Evolutionary conservation across 2,113 vertebrate genomes (phyloP), one percentile per base, ranked within the genome.

Genomic region (Mustela lutreola): DNA sequence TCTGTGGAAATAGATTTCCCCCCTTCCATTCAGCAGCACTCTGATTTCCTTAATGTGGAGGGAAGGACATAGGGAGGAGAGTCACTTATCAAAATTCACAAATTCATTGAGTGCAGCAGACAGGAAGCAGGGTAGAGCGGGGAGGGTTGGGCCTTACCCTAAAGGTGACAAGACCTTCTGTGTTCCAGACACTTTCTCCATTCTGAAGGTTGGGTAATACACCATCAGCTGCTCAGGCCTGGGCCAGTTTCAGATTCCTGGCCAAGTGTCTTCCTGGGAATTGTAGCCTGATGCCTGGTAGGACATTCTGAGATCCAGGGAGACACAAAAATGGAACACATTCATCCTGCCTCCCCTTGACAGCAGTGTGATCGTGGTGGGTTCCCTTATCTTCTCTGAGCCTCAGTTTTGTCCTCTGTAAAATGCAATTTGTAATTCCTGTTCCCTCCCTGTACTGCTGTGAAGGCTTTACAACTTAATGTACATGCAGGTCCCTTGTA

Each of bases 381-480:
- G 45, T 79, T 26, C 65, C 11, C 6, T 31, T 90, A 15, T 39
- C 39, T 42, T 42, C 67, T 78, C 73, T 50, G 65, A 63, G 84
- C 73, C 92, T 90, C 48, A 5, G 53, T 91, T 82, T 91, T 87
- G 76, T 89, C 76, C 63, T 92, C 89, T 91, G 53, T 82, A 71
- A 93, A 95, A 53, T 60, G 45, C 53, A 31, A 8, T 85, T 91
- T 62, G 16, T 58, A 48, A 62, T 94, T 95, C 21, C 45, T 78
- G 60, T 42, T 33, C 10, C 24, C 5, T 63, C 36, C 22, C 73
- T 24, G 50, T 71, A 56, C 42, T 26, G 1, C 11, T 67, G 28
- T 42, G 67, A 78, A 82, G 39, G 56, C n/a, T 63, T 75, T 48
- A 31, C 45, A 24, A 63, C 11, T 71, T 84, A 19, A 11, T 62